These are phyloP conservation scores for Cenopis cana DNA, from an alignment of 2,888 invertebrate species.

Conservation along the genomic window DNA sequence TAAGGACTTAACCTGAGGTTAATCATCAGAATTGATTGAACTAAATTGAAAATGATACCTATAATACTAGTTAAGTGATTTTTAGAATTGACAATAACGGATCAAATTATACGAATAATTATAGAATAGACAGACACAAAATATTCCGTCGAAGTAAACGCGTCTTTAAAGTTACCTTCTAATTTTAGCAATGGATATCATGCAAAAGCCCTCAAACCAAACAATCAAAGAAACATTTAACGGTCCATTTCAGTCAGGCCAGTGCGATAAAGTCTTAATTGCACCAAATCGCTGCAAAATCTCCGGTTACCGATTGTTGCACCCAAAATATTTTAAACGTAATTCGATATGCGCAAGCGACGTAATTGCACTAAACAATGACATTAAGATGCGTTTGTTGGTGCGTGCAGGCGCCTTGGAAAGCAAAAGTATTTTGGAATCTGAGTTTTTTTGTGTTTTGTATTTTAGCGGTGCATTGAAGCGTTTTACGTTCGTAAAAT, in stretches of 20 bases:
- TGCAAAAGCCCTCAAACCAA: slow-evolving; percentile 12
- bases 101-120: too few relatives aligned
- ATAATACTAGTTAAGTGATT: too few relatives aligned
- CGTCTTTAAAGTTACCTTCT: neutral
- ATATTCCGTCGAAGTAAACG: too few relatives aligned
- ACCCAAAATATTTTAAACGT: slow-evolving; percentile 68
- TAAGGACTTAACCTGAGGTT: too few relatives aligned
- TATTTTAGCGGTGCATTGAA: slow-evolving; percentile 14
- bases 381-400: slow-evolving; percentile 57
- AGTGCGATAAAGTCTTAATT: slow-evolving; percentile 50
- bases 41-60: too few relatives aligned
- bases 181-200: neutral
- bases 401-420: slow-evolving; percentile 50
- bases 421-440: slow-evolving; percentile 22
- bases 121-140: too few relatives aligned
- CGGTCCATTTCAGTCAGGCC: slow-evolving; percentile 37
- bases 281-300: slow-evolving; percentile 60
- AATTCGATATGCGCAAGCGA: slow-evolving; percentile 61
- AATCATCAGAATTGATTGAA: too few relatives aligned
- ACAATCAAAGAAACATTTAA: slow-evolving; percentile 21
- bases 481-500: slow-evolving; percentile 3
- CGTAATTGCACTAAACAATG: slow-evolving; percentile 77
- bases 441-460: neutral
- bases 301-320: slow-evolving; percentile 67
- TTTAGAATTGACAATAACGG: too few relatives aligned